phyloP scores from a whole-genome alignment of 2,888 invertebrate genomes.

The Hoplodrina blanda region DNA sequence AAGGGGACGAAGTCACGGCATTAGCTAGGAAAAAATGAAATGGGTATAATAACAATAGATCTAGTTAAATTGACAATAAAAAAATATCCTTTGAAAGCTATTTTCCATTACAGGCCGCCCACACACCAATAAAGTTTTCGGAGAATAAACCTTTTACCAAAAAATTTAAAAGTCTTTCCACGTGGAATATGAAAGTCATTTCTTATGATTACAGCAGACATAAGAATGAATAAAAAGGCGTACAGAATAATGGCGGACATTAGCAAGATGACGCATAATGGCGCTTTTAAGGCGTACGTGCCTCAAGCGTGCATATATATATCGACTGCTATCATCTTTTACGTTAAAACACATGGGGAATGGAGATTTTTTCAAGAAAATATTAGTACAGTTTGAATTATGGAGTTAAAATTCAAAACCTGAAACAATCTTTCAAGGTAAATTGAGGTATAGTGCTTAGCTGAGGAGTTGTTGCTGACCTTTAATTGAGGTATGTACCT shows the following conservation, averaged over 20 bases:
- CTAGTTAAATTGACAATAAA: neutral
- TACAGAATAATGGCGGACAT: constrained; percentile 61
- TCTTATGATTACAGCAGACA: constrained; percentile 51
- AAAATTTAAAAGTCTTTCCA: constrained; percentile 14
- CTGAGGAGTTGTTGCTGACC: too few relatives aligned
- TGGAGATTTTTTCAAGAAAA: neutral
- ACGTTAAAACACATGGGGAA: neutral
- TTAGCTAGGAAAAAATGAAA: too few relatives aligned
- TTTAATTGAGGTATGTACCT: too few relatives aligned
- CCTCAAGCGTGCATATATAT: constrained; percentile 46
- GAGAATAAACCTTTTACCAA: constrained; percentile 3
- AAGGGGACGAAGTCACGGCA: too few relatives aligned
- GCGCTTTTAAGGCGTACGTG: constrained; percentile 61
- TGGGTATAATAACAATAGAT: too few relatives aligned
- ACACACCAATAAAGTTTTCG: neutral
- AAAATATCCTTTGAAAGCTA: neutral
- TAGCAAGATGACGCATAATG: constrained; percentile 63
- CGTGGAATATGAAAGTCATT: constrained; percentile 41
- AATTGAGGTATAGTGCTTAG: too few relatives aligned
- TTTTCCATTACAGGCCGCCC: neutral
- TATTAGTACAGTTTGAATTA: neutral
- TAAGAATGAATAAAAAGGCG: constrained; percentile 54
- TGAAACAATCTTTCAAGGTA: too few relatives aligned
- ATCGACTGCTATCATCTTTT: constrained; percentile 40
- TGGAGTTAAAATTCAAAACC: too few relatives aligned